Evolutionary conservation across 1,140 invertebrate species (phyloP), one percentile per base, ranked within the genome.

Genomic region (Drosophila cardini): DNA sequence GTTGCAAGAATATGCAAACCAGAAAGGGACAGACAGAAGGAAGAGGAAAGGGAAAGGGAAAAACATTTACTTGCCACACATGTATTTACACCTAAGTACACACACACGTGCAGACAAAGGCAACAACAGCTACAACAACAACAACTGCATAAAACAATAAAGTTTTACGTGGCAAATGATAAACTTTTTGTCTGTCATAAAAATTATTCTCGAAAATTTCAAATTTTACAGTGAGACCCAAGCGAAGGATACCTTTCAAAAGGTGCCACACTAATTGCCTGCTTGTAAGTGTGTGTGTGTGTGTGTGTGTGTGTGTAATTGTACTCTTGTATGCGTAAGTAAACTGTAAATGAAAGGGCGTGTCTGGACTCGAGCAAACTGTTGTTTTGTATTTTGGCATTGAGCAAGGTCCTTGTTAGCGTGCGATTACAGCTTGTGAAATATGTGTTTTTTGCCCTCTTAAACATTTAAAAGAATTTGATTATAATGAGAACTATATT

Each of bases 141-240:
- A 21, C 21, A 45, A 38, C 68, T 79, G 63, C 67, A 80, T 26
- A 78, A 81, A 78, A 87, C 72, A 86, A 86, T 87, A 76, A 86
- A 86, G 75, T 86, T 63, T 63, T 72, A 78, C 75, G 71, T 86
- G 83, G 83, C 75, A 80, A 87, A 87, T 86, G 83, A 86, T 86
- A 86, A 86, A 86, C 82, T 87, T 86, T 82, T 86, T 74, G 78
- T 78, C 78, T 86, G 74, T 81, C 78, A 79, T 73, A 79, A 72
- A 86, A 85, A 62, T 76, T 78, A 86, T 77, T 82, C 78, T 60
- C 34, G 75, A 81, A 78, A 82, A 76, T 79, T 76, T 52, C 42
- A 72, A 74, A 71, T 63, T 62, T 57, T 52, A 11, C 46, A 56
- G 34, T 50, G 34, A 32, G 16, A 43, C 52, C 53, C 62, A 7